phyloP scores from a whole-genome alignment of 1,140 invertebrate species.

The Diorhabda elongata region DNA sequence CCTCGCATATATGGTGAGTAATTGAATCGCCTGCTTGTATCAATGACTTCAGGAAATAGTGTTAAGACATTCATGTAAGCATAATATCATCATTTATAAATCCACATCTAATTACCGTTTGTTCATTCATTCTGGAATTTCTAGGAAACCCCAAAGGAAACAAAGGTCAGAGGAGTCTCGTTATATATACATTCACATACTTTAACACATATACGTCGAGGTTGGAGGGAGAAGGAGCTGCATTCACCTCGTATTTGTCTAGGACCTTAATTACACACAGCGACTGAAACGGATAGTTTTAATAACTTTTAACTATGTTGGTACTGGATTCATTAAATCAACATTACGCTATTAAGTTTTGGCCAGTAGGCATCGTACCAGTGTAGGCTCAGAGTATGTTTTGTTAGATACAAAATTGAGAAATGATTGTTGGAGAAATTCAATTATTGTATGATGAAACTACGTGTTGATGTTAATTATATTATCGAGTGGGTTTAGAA shows the following conservation, averaged over 20 bases:
- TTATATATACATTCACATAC: not conserved
- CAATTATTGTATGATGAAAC: not conserved
- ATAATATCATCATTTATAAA: no score
- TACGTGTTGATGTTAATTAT: not conserved
- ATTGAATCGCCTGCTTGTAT: no score
- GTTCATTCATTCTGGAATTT: no score
- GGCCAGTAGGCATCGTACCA: not conserved
- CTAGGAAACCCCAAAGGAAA: no score
- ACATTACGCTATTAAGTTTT: slow-evolving; percentile 17
- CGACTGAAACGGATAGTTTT: slow-evolving; percentile 19
- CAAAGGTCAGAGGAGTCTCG: not conserved
- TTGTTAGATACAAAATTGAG: not conserved
- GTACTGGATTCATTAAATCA: slow-evolving; percentile 20
- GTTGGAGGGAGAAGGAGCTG: not conserved
- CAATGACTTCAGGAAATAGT: no score
- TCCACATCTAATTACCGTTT: no score
- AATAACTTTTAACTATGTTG: slow-evolving; percentile 20
- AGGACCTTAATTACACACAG: slow-evolving; percentile 18
- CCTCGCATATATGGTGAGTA: no score
- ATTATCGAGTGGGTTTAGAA: not conserved
- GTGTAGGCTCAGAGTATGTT: slow-evolving; percentile 2
- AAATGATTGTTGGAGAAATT: not conserved
- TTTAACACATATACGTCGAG: not conserved
- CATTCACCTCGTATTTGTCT: slow-evolving; percentile 17
- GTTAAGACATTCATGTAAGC: no score